Conservation (phyloP, 2,797 vertebrate species). For the Hozukius guyotensis region DNA sequence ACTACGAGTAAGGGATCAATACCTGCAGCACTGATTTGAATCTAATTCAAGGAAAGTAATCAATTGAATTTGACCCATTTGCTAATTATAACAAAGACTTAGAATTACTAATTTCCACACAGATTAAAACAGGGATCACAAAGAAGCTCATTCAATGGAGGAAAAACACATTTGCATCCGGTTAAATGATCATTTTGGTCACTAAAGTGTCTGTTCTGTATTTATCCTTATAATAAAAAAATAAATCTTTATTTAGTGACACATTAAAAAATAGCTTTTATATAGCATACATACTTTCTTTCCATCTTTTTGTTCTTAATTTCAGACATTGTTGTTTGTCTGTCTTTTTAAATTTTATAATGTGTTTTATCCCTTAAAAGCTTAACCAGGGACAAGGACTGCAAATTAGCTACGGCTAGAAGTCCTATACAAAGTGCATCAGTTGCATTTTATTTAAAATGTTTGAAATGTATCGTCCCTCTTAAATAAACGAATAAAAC, state of each 20-base stretch:
- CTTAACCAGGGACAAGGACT: neutral
- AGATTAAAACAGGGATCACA: neutral
- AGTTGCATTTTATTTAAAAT: neutral
- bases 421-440: neutral
- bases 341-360: too few relatives aligned
- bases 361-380: neutral
- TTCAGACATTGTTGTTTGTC: neutral
- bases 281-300: neutral
- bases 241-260: neutral
- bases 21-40: conserved; percentile 24
- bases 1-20: neutral
- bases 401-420: neutral
- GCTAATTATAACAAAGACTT: neutral
- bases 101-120: neutral
- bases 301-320: neutral
- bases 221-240: neutral
- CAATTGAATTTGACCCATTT: neutral
- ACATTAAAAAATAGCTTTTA: neutral
- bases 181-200: neutral
- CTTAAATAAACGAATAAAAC: neutral
- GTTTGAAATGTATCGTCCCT: neutral
- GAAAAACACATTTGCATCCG: neutral
- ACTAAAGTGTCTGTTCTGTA: neutral
- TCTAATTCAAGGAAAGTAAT: conserved; percentile 1
- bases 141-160: neutral